A percentile compares a stretch with the other conserved stretches of the same genome.
These are phyloP conservation scores for Ochlodes sylvanus DNA, from an alignment of 2,888 invertebrate genomes.

Conservation along the genomic window DNA sequence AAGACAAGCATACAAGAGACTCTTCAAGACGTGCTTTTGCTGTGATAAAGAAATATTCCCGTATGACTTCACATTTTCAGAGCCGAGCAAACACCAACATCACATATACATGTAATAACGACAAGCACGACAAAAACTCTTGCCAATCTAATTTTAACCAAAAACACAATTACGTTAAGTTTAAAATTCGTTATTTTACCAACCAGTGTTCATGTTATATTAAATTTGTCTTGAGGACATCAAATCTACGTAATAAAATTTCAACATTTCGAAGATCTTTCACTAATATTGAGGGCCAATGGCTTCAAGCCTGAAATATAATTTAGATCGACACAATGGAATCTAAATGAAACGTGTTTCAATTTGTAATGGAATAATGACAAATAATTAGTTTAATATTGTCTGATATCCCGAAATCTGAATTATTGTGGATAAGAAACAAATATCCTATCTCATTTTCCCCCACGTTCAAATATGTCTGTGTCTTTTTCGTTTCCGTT, in stretches of 20 bases:
- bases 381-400: neutral
- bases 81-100: neutral
- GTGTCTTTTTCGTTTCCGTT: too few species aligned
- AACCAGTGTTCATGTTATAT: neutral
- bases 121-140: neutral
- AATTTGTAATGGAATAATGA: neutral
- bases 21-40: neutral
- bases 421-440: neutral
- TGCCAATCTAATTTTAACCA: neutral
- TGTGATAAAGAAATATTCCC: constrained; percentile 1
- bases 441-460: too few species aligned
- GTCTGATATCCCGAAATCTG: neutral
- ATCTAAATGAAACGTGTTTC: neutral
- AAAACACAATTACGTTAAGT: neutral
- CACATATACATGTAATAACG: neutral
- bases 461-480: too few species aligned
- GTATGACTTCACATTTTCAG: neutral
- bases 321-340: neutral
- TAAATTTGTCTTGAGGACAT: neutral
- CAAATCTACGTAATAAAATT: neutral
- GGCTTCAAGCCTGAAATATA: neutral
- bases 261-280: neutral
- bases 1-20: neutral
- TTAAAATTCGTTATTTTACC: neutral
- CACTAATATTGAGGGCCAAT: neutral